Evolutionary conservation across 2,888 invertebrate species (phyloP), one percentile per base, ranked within the genome.

Genomic region (Seira ritae): DNA sequence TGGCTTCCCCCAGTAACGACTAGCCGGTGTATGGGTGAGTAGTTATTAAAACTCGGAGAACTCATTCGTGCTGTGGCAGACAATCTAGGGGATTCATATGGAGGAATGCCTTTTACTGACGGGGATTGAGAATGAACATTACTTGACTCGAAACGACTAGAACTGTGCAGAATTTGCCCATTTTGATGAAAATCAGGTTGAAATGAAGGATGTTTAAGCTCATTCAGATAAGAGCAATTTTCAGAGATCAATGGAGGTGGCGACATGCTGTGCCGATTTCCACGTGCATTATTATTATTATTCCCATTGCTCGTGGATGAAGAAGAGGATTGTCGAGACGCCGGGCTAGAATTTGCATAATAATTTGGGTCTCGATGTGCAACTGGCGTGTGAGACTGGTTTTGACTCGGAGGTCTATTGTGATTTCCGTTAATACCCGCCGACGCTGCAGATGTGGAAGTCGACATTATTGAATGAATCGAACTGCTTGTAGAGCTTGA

Each of bases 41-140:
- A 89, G 84, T 87, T 88, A 82, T 88, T 89, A 86, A 89, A 89
- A 84, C 88, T 87, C 8, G 89, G 89, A 66, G 87, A 87, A 76
- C 84, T 87, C 84, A 88, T 86, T 83, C 86, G 22, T 68, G 71
- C 75, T 67, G 75, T 80, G 71, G 20, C 69, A 19, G 67, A 67
- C 12, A 62, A 31, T 69, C 72, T 73, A 37, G 69, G 72, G 71
- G 73, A 46, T 23, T 76, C 75, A 31, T 66, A 71, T 12, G 70
- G 71, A 55, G 31, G 71, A 66, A 73, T 68, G 19, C 65, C 74
- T 80, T 80, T 80, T 22, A 75, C 17, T 46, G 75, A 76, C 60
- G 23, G 42, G 17, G 74, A 74, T 46, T 65, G 66, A 15, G 71
- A 66, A 70, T 37, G 66, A n/a, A 55, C 55, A 17, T 55, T 55